Evolutionary conservation across 53 echinoderm and acorn worm species (phyloP), one percentile per base, ranked within the genome.

Genomic region (Holothuria scabra): DNA sequence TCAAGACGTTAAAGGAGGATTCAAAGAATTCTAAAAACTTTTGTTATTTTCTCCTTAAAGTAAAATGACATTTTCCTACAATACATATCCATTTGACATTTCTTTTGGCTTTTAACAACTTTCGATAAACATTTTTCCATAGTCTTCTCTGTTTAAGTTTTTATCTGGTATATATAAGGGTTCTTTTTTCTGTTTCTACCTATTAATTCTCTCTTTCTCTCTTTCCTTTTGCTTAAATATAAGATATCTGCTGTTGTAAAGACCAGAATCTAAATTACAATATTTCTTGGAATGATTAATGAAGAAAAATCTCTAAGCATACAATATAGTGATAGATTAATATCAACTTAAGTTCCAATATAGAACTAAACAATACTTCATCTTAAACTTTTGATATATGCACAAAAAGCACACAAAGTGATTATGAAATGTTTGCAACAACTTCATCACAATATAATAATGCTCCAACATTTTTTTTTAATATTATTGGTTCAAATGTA

Each of bases 341-440:
- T 78, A 78, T 57, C 78, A 78, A 78, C 78, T 33, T 57, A 78
- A 78, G 78, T 72, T 72, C 72, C 44, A 72, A 58, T 78, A 56
- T 57, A 78, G 78, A 78, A 56, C 78, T 56, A 78, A 78, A 55
- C 78, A 78, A 78, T 78, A 72, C 44, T 44, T 72, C 48, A 41
- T 41, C 41, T 31, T 78, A 78, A 78, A 72, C 72, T 58, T 78
- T 78, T 46, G 56, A 78, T 78, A 78, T 78, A 78, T 78, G 78
- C 78, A 78, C 78, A 78, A 78, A 78, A 78, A 78, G 78, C 78
- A 78, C 78, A 78, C 78, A 56, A 56, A 78, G 78, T 78, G 78
- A 78, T 74, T 78, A 78, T 58, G 78, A 78, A 78, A 58, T 78
- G 58, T 78, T 78, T 78, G 78, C 78, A 78, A 78, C 78, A 29